Base-by-base conservation (phyloP, 2,888 invertebrate species). In the Arenicola marina region DNA sequence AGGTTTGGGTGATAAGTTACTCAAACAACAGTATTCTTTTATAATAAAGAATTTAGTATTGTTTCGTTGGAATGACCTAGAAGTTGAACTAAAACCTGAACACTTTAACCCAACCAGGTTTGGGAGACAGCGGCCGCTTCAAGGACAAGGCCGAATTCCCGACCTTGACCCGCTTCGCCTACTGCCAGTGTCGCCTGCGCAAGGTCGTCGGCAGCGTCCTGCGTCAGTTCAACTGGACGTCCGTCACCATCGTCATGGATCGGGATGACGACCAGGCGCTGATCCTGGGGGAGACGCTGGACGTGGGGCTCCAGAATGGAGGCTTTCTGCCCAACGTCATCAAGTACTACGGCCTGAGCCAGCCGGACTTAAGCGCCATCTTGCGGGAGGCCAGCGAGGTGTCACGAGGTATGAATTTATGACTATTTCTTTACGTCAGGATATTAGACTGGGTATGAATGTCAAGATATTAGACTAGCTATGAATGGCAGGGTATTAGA, bases 101-200 rank as follows among this genome's bases (percentile, higher is more conserved):
- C n/a, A n/a, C n/a, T n/a, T n/a, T n/a, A n/a, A n/a, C n/a, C n/a
- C n/a, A n/a, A n/a, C n/a, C 26, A 68, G 65, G 68, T 51, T 46
- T 66, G 44, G 68, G 68, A 11, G 66, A 66, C 59, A 54, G 57
- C 29, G 59, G 68, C 7, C 21, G 59, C 34, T 77, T 76, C 62
- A 73, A 73, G 60, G 69, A 75, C 65, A 77, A 76, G 64, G 71
- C 73, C 0, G 68, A 71, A 46, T 77, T 65, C 60, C 71, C 71
- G 31, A 76, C 76, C 1, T 56, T 77, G 55, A 76, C 76, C 7
- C 65, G 77, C 32, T 62, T 76, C 28, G 68, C 77, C n/a, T 76
- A 76, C 61, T 77, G 77, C 55, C 77, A 77, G 59, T 77, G 77
- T 66, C 73, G 75, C 1, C 63, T 76, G 32, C 56, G 77, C 4